Evolutionary conservation across 64 coral and sea anemone species (phyloP), one percentile per base, ranked within the genome.

Genomic region (Montipora foliosa): DNA sequence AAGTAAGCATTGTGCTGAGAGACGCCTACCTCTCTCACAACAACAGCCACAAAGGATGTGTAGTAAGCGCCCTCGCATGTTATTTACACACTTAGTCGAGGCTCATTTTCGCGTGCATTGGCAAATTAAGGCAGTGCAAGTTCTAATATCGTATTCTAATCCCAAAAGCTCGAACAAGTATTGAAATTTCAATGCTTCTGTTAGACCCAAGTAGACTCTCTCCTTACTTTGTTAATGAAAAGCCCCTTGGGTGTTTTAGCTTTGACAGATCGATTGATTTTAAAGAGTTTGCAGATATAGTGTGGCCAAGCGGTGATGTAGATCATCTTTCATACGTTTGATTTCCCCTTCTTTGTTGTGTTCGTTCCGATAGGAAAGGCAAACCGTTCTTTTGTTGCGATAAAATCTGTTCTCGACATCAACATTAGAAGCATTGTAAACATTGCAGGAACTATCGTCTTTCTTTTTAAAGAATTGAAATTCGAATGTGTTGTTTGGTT

Each of bases 201-300:
- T 69, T 85, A 85, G 8, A 17, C 53, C 8, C 2, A 3, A 48
- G 60, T 6, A 11, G 61, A 70, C 3, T 7, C 45, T 17, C 64
- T 85, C 50, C 37, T 67, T 62, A 69, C 67, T 17, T 49, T 20
- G 10, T 68, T 9, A 64, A 22, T 15, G 62, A 78, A 78, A 1
- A 69, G 60, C 44, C 46, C 15, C 1, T 1, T 12, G 64, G 61
- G 24, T 70, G 49, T 69, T 47, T 85, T 85, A 44, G 13, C 11
- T 9, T 61, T 70, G 82, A 70, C 60, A 85, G 82, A 5, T 69
- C 44, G 25, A 20, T 48, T 83, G 16, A 66, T 83, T 83, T 5
- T 70, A 16, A 69, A 37, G 69, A 20, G 62, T 85, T 69, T 47
- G 6, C 7, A 12, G 69, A 49, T 15, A 6, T 85, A 12, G n/a